Evolutionary conservation across 2,888 invertebrate genomes (phyloP).

Genomic region (Acrobasis consociella): DNA sequence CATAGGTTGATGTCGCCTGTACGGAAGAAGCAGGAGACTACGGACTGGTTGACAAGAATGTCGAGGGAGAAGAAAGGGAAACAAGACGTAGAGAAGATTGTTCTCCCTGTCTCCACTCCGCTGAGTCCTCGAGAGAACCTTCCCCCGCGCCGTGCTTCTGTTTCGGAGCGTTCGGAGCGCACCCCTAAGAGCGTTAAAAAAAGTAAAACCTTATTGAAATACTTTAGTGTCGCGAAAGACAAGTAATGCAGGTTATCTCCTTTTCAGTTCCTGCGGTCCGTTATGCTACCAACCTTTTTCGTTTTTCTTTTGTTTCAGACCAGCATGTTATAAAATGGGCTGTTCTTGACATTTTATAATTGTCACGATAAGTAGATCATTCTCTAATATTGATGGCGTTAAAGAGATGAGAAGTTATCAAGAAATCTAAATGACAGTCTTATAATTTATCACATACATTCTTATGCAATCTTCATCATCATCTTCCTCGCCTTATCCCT

Average conservation of each 20-base stretch:
- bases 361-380: too few species aligned
- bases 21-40: constrained; percentile 83
- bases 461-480: too few species aligned
- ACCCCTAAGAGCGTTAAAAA: constrained; percentile 50
- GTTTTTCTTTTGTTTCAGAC: too few species aligned
- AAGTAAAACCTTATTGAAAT: constrained; percentile 60
- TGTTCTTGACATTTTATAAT: too few species aligned
- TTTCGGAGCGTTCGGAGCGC: constrained; percentile 55
- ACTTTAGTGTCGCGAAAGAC: constrained; percentile 60
- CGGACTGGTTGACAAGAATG: constrained; percentile 86
- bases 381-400: too few species aligned
- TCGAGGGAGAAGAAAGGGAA: constrained; percentile 46
- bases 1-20: constrained; percentile 86
- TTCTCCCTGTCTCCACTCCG: constrained; percentile 35
- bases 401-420: too few species aligned
- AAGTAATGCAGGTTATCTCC: constrained; percentile 32
- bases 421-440: too few species aligned
- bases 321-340: too few species aligned
- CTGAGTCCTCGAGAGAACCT: constrained; percentile 55
- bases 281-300: not conserved
- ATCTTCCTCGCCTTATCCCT: too few species aligned
- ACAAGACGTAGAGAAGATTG: constrained; percentile 26
- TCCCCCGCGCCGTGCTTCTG: constrained; percentile 51
- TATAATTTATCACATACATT: too few species aligned
- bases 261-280: not conserved